phyloP scores from a whole-genome alignment of 2,888 invertebrate species.

The Acanthosepion pharaonis region DNA sequence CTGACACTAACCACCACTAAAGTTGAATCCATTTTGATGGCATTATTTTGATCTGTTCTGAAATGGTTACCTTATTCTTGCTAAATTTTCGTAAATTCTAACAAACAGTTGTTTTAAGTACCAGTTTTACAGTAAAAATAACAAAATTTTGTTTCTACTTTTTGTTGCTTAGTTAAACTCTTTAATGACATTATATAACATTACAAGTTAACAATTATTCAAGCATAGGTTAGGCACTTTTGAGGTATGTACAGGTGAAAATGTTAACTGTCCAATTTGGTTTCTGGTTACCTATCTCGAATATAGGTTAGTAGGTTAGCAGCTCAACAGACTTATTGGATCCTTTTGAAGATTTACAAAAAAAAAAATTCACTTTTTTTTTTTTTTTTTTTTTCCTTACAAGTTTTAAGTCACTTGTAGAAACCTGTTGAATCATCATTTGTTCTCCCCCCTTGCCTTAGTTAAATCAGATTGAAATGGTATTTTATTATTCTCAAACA shows the following conservation, averaged over 20 bases:
- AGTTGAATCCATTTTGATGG: no score
- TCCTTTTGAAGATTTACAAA: background rate
- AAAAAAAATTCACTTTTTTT: background rate
- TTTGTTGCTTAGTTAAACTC: background rate
- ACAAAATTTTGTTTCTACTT: background rate
- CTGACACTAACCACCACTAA: no score
- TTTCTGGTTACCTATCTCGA: background rate
- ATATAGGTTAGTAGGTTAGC: background rate
- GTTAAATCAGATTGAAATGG: no score
- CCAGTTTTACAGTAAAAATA: background rate
- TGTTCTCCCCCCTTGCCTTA: no score
- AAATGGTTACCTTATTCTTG: background rate
- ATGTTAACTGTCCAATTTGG: background rate
- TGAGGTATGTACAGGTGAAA: conserved; percentile 7
- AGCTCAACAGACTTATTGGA: background rate
- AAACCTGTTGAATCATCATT: background rate
- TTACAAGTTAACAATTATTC: no score
- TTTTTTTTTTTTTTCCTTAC: no score
- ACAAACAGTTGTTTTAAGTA: background rate
- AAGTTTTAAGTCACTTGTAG: background rate
- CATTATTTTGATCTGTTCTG: background rate
- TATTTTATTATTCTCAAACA: no score
- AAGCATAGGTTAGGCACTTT: background rate
- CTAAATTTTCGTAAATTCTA: background rate
- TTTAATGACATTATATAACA: background rate